Base-by-base conservation (phyloP, 1,140 invertebrate species). In the Cylas formicarius region DNA sequence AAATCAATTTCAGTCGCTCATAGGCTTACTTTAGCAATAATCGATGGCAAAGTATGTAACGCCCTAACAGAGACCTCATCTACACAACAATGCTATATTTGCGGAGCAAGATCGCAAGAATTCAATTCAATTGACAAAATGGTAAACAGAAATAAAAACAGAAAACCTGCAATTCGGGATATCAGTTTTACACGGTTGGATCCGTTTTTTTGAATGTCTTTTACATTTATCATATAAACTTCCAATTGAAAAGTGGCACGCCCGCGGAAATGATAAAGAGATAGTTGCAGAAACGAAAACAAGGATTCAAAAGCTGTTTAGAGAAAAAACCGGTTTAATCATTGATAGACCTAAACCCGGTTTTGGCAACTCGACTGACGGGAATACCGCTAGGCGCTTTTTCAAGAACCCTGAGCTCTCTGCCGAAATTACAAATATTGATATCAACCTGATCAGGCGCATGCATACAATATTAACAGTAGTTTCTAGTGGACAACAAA, bases 11-110 rank as follows among this genome's bases (percentile, higher is more conserved):
- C n/a, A n/a, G n/a, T n/a, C n/a, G n/a, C n/a, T n/a, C n/a, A n/a
- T n/a, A n/a, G n/a, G n/a, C n/a, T n/a, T n/a, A n/a, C n/a, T n/a
- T 29, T 66, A 14, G 68, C 63, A 17, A 68, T 70, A 62, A 53
- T 71, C 10, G 66, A 72, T 44, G 63, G 57, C 7, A 70, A 72
- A 58, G 62, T 69, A 3, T 66, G 61, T 29, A 69, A 71, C 50
- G 60, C 62, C 6, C 40, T 62, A 16, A 65, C 61, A 8, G 36
- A 36, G 0, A 69, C 59, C 21, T 53, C 27, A 42, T 70, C 65
- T 13, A 56, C 66, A 9, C 49, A 44, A 29, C 48, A 55, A 10
- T 71, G 67, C 40, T 68, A 64, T 44, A 58, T 68, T 18, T 68
- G 65, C 51, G 50, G 52, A n/a, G 23, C 33, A 14, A 66, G 58